Base-by-base conservation (phyloP, 2,888 invertebrate species). In the Linyphia triangularis region DNA sequence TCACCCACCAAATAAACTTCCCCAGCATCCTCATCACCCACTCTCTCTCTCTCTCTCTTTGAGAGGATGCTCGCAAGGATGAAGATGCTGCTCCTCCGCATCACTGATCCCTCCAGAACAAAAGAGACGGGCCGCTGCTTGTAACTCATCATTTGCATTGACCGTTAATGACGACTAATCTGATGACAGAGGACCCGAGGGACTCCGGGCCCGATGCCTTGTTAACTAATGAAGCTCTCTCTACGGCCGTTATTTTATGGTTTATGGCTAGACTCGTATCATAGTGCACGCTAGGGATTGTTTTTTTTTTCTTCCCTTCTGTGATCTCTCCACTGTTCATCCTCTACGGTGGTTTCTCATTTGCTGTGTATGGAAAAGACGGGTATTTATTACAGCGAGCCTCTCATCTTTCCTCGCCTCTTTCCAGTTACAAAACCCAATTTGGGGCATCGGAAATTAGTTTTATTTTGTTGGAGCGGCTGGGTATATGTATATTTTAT, bases 81-180 rank as follows among this genome's bases (percentile, higher is more conserved):
- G 37, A 63, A 22, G 83, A 73, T 65, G 82, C 65, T 67, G 69
- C 83, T 83, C 73, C 63, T 65, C 83, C 73, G 72, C 83, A 83
- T 83, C 83, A 73, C n/a, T 51, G 83, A 83, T 61, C 59, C 57
- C 81, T 37, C 73, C 67, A 4, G 22, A 40, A 86, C 79, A 79
- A 86, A 86, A 86, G 37, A 72, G 57, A 69, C 59, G 70, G 69
- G 59, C 85, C 67, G 72, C 28, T 69, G 85, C 85, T 73, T 73
- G 79, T 86, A 86, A 86, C 86, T 86, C 86, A 86, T 86, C 86
- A 86, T 86, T 86, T 86, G 86, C 86, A 86, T 86, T 86, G 86
- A 86, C 86, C 86, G 86, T 86, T 86, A 86, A 86, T 86, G 86
- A 81, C 86, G 79, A 81, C 86, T 86, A 86, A 86, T 86, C 86